These are phyloP conservation scores for Chironomus riparius DNA, from an alignment of 2,888 invertebrate species.

Conservation along the genomic window DNA sequence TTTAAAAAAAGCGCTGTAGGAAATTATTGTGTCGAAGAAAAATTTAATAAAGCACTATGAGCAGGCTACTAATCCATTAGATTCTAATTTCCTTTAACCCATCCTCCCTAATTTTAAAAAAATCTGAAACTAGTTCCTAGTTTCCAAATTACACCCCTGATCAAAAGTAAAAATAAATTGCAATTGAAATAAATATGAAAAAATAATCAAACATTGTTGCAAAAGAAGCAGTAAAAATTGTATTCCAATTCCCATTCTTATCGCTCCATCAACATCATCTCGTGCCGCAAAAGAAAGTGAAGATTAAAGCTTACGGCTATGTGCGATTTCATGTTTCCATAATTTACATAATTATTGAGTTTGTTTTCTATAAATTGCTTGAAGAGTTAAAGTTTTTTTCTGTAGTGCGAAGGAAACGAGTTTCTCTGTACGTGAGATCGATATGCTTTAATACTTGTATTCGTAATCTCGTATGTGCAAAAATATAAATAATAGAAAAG, in stretches of 20 bases:
- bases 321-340: constrained; percentile 22
- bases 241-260: background rate
- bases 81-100: too few relatives aligned
- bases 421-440: constrained; percentile 12
- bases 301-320: constrained; percentile 22
- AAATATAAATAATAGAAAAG: background rate
- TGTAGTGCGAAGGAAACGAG: constrained; percentile 1
- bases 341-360: constrained; percentile 25
- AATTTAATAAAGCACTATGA: too few relatives aligned
- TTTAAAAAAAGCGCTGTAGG: too few relatives aligned
- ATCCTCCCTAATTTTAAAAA: too few relatives aligned
- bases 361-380: constrained; percentile 12
- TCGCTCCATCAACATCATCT: background rate
- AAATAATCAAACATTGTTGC: too few relatives aligned
- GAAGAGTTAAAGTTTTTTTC: background rate
- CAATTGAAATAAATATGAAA: too few relatives aligned
- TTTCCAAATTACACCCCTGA: too few relatives aligned
- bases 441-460: constrained; percentile 1
- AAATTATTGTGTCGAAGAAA: too few relatives aligned
- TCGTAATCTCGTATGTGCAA: background rate
- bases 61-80: too few relatives aligned
- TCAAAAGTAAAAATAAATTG: too few relatives aligned
- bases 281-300: constrained; percentile 19
- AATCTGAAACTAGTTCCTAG: too few relatives aligned
- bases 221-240: background rate